A percentile compares a stretch with the other conserved stretches of the same genome.
phyloP scores from a whole-genome alignment of 1,140 invertebrate species.

The Xylocopa sonorina region DNA sequence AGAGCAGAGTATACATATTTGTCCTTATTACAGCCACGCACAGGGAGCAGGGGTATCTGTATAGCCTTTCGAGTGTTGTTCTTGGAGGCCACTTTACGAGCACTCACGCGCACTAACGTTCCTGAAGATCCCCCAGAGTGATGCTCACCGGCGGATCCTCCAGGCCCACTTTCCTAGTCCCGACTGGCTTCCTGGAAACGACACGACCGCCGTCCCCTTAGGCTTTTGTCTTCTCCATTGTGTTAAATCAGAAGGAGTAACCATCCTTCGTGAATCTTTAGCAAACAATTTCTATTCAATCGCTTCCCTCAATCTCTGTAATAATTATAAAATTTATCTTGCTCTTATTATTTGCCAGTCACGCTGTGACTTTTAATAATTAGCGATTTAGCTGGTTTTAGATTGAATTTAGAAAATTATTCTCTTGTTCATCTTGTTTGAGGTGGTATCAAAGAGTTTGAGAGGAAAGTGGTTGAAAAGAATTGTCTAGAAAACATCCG shows the following conservation, averaged over 20 bases:
- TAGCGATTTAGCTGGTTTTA: not conserved
- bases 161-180: slow-evolving; percentile 32
- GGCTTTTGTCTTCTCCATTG: not conserved
- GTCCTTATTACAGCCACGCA: slow-evolving; percentile 58
- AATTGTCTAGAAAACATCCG: not conserved
- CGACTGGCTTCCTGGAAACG: slow-evolving; percentile 28
- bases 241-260: slow-evolving; percentile 19
- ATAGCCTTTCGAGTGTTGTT: slow-evolving; percentile 50
- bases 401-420: no score
- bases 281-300: no score
- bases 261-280: no score
- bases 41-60: slow-evolving; percentile 19
- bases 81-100: slow-evolving; percentile 58
- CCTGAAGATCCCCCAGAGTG: slow-evolving; percentile 41
- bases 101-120: slow-evolving; percentile 52
- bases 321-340: no score
- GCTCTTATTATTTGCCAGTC: no score
- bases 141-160: slow-evolving; percentile 45
- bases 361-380: no score
- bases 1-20: slow-evolving; percentile 51
- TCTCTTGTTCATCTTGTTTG: no score
- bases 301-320: no score
- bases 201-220: not conserved
- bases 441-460: not conserved
- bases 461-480: not conserved